Conservation (phyloP, 2,113 vertebrate genomes). For the Pterocles gutturalis region DNA sequence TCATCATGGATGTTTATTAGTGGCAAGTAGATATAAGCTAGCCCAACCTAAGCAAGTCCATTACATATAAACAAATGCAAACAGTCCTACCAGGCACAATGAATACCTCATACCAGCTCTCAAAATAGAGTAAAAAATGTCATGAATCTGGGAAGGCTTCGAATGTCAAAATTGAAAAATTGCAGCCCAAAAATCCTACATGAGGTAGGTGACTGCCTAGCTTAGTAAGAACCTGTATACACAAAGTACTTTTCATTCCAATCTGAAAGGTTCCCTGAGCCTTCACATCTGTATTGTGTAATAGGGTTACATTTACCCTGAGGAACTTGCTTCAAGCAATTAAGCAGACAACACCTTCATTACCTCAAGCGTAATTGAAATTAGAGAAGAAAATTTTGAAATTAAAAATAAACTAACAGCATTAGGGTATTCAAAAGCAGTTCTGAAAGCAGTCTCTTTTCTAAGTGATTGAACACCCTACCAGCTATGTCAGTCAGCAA, state of each 20-base stretch:
- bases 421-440: background rate
- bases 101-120: background rate
- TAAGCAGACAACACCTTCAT: background rate
- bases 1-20: background rate
- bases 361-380: background rate
- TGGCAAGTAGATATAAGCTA: background rate
- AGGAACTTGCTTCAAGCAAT: background rate
- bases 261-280: background rate
- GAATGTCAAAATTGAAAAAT: background rate
- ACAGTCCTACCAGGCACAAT: background rate
- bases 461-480: background rate
- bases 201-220: background rate
- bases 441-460: background rate
- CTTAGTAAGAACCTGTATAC: background rate
- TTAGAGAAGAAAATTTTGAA: background rate
- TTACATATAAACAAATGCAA: background rate
- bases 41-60: background rate
- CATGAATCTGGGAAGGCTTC: background rate
- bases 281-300: background rate
- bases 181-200: background rate
- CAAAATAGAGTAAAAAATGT: background rate
- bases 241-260: background rate
- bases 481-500: background rate
- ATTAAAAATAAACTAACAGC: background rate
- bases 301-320: background rate